Percentiles rank a stretch among this genome's conserved stretches.
These are phyloP conservation scores for Apistogramma diplotaenia DNA, from an alignment of 2,113 vertebrate species.

Conservation along the genomic window DNA sequence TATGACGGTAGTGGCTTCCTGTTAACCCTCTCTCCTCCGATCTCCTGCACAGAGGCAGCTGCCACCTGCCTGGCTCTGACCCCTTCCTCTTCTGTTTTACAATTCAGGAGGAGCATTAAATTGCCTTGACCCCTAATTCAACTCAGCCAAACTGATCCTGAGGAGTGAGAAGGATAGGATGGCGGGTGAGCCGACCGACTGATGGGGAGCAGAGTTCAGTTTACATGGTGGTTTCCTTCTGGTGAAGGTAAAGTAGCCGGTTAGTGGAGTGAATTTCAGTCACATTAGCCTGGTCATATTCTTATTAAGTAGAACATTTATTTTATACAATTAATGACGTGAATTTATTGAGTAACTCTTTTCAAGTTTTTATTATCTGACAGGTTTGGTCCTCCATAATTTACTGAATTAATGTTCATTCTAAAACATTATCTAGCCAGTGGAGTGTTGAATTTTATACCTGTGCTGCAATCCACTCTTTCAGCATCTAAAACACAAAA, in stretches of 20 bases:
- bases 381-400: neutral
- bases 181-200: conserved; percentile 4
- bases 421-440: neutral
- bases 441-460: conserved; percentile 27
- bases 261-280: conserved; percentile 62
- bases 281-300: conserved; percentile 50
- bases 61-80: conserved; percentile 71
- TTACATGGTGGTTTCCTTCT: conserved; percentile 52
- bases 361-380: neutral
- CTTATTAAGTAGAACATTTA: neutral
- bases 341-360: neutral
- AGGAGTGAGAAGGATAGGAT: conserved; percentile 69
- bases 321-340: neutral
- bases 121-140: conserved; percentile 81
- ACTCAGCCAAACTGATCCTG: conserved; percentile 69
- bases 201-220: conserved; percentile 55
- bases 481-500: conserved; percentile 35
- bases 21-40: neutral
- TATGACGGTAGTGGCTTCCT: conserved; percentile 35
- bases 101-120: conserved; percentile 69
- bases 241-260: conserved; percentile 41
- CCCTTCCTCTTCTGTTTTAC: conserved; percentile 60
- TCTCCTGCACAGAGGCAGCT: too few relatives aligned
- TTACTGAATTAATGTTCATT: neutral
- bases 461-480: conserved; percentile 11